Base-by-base conservation (phyloP, 2,797 vertebrate species). In the Pipistrellus nathusii region DNA sequence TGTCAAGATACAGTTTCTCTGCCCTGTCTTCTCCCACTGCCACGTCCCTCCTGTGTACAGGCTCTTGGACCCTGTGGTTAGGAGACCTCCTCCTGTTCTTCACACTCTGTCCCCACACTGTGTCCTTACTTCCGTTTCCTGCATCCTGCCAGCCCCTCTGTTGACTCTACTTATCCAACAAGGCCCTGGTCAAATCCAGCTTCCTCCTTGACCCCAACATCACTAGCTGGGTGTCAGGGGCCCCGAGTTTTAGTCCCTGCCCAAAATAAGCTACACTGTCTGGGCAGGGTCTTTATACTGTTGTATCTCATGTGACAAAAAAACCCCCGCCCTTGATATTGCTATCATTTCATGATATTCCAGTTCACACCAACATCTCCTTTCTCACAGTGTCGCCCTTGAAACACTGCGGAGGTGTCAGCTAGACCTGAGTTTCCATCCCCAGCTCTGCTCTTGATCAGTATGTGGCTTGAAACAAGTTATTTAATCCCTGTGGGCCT, bases 151-250 rank as follows among this genome's bases (percentile, higher is more conserved):
- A 32, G 23, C 23, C 20, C 18, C 53, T 69, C n/a, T 82, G 0
- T 48, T 73, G 92, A 75, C 73, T 76, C 48, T 77, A 18, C 25
- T 62, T 51, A 64, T 75, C 44, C 15, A 25, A 71, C 68, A 77
- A 72, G 13, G 20, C 57, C 21, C 30, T 83, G 13, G 48, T 78
- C n/a, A 23, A 25, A 38, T 76, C 68, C 25, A 59, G 1, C 46
- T 77, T 93, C 72, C 66, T 90, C 38, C 62, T 90, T 91, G 72
- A 94, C 71, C 13, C 27, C 82, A 64, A 44, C 32, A 90, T 75
- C 38, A 69, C 38, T 9, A 76, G 35, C 32, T 72, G 23, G 13
- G 3, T 48, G 12, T 55, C 27, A 41, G 46, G 53, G 84, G 69
- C 23, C 62, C 76, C 27, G 8, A 12, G 15, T 92, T 93, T 57